Evolutionary conservation across 2,797 vertebrate genomes (phyloP), one percentile per base, ranked within the genome.

Genomic region (Diplodus sargus): DNA sequence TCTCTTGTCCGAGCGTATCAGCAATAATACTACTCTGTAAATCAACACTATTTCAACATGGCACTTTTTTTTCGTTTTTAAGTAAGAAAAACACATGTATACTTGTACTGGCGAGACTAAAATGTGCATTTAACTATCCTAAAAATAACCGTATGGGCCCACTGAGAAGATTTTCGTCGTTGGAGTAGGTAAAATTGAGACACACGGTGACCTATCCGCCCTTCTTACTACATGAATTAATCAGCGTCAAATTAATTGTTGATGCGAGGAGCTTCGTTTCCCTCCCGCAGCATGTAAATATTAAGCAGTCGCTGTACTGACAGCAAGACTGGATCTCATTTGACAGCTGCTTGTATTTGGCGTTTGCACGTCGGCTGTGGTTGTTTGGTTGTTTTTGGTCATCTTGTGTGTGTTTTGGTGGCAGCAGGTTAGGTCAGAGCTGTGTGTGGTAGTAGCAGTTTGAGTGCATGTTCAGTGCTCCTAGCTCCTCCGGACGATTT

Each of bases 211-310:
- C 63, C 74, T 76, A 45, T 70, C 28, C 58, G 76, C 57, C 83
- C 51, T 54, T 83, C 39, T 74, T 39, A 79, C 73, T 22, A 8
- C 42, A 88, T 82, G 52, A 90, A 90, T 86, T 47, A 89, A 85
- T 83, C 70, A 76, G 75, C 28, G 1, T 82, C 47, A 62, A 70
- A 91, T 90, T 17, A 90, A 90, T 84, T 64, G 54, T 87, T 79
- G 81, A 90, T 76, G 75, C 22, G 15, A 71, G 76, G 81, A 85
- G 80, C 72, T 85, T 87, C 78, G 77, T 83, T 72, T 82, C 23
- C n/a, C 71, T 70, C 59, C 53, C 66, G 81, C 79, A 70, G 89
- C 82, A 67, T 64, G 82, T 74, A 85, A 84, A 88, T 87, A 85
- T 79, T 77, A 84, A 90, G 74, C 62, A 13, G 74, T 39, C 30